phyloP scores from a whole-genome alignment of 2,888 invertebrate genomes.

The Euzophera pinguis region DNA sequence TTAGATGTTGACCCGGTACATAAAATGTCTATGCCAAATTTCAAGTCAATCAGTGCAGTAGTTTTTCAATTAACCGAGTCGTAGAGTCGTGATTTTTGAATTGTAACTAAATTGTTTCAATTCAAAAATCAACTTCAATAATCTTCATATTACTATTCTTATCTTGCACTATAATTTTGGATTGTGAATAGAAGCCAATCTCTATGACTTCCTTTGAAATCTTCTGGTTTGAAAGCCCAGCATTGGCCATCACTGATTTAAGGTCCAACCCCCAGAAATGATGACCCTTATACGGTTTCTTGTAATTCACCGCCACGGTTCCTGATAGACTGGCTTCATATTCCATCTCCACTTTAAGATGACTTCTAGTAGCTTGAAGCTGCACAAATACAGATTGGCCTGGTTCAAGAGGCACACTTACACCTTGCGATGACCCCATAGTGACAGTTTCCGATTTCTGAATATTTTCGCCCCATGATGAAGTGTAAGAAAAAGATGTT shows the following conservation, averaged over 20 bases:
- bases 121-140: conserved; percentile 13
- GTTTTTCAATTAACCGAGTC: no score
- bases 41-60: no score
- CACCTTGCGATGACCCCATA: conserved; percentile 24
- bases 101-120: neutral
- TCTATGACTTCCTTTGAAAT: conserved; percentile 31
- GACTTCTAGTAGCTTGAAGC: conserved; percentile 31
- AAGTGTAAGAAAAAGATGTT: conserved; percentile 26
- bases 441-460: conserved; percentile 25
- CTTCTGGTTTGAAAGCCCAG: conserved; percentile 19
- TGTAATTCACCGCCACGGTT: conserved; percentile 27
- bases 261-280: conserved; percentile 30
- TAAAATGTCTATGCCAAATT: no score
- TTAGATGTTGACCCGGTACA: no score
- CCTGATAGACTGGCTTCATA: conserved; percentile 28
- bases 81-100: neutral
- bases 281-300: conserved; percentile 23
- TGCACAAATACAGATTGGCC: conserved; percentile 31
- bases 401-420: conserved; percentile 32
- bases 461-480: conserved; percentile 24
- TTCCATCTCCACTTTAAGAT: conserved; percentile 25
- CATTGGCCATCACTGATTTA: conserved; percentile 23
- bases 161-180: conserved; percentile 20
- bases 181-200: conserved; percentile 31
- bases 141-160: neutral